These are phyloP conservation scores for Chamaea fasciata DNA, from an alignment of 2,113 vertebrate species.

Conservation along the genomic window DNA sequence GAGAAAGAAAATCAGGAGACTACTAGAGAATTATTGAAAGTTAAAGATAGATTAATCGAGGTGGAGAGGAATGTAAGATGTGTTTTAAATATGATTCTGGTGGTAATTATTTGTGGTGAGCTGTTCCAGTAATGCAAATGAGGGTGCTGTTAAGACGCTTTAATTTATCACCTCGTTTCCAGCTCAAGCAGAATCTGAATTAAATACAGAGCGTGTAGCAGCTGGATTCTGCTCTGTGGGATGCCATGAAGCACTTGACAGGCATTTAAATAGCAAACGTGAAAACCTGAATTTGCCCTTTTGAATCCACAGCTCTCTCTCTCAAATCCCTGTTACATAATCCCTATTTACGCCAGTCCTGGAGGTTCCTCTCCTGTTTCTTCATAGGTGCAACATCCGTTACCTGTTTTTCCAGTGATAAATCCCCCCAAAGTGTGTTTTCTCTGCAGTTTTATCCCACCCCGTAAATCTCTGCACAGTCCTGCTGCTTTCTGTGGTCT, in stretches of 20 bases:
- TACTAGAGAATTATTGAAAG: constrained; percentile 91
- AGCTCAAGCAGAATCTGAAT: background rate
- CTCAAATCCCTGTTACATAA: background rate
- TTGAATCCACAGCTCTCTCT: background rate
- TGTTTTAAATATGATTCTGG: background rate
- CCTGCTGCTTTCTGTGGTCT: background rate
- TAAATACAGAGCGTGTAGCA: background rate
- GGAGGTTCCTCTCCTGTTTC: background rate
- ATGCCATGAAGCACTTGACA: background rate
- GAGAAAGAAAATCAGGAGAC: constrained; percentile 93
- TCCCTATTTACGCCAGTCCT: background rate
- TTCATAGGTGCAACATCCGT: background rate
- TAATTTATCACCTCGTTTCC: background rate
- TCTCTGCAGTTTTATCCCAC: background rate
- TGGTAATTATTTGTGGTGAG: background rate
- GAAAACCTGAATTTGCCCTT: background rate
- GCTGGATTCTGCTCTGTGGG: background rate
- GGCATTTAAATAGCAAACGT: background rate
- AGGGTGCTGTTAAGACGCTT: background rate
- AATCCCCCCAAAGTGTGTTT: background rate
- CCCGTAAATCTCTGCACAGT: background rate
- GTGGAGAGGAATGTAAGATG: constrained; percentile 93
- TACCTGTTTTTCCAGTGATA: background rate
- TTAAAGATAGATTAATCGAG: constrained; percentile 97
- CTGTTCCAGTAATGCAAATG: background rate